phyloP scores from a whole-genome alignment of 2,888 invertebrate genomes.

The Eupithecia insigniata region DNA sequence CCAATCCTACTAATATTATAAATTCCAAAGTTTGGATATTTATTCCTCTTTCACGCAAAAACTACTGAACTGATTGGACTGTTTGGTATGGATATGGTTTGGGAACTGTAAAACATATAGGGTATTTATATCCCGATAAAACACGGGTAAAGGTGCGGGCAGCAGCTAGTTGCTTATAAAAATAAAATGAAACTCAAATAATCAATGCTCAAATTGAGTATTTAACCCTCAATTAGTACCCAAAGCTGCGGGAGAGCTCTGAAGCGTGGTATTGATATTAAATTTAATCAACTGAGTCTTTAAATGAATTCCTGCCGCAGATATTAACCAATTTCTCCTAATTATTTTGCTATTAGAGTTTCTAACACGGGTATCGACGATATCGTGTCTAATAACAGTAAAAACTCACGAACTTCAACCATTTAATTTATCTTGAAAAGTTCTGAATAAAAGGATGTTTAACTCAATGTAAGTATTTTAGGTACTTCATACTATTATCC shows the following conservation, averaged over 20 bases:
- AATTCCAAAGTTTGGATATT: no score
- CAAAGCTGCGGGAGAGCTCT: slow-evolving; percentile 51
- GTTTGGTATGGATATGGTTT: no score
- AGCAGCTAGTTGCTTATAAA: no score
- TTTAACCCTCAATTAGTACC: slow-evolving; percentile 63
- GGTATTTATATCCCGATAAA: no score
- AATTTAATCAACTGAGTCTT: slow-evolving; percentile 67
- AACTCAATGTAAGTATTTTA: no score
- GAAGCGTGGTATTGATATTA: slow-evolving; percentile 75
- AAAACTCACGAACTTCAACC: neutral
- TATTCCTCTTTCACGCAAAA: no score
- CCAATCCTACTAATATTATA: no score
- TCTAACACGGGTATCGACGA: neutral
- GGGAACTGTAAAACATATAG: no score
- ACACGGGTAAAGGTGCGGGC: no score
- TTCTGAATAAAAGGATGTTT: no score
- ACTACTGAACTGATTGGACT: no score
- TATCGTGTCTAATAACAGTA: neutral
- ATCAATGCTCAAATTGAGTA: slow-evolving; percentile 58
- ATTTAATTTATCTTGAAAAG: neutral
- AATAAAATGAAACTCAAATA: slow-evolving; percentile 18
- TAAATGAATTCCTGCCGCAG: slow-evolving; percentile 40
- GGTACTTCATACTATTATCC: no score
- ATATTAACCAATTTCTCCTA: slow-evolving; percentile 20
- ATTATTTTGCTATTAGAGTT: slow-evolving; percentile 1